phyloP scores from a whole-genome alignment of 2,888 invertebrate genomes.

The Beris morrisii region DNA sequence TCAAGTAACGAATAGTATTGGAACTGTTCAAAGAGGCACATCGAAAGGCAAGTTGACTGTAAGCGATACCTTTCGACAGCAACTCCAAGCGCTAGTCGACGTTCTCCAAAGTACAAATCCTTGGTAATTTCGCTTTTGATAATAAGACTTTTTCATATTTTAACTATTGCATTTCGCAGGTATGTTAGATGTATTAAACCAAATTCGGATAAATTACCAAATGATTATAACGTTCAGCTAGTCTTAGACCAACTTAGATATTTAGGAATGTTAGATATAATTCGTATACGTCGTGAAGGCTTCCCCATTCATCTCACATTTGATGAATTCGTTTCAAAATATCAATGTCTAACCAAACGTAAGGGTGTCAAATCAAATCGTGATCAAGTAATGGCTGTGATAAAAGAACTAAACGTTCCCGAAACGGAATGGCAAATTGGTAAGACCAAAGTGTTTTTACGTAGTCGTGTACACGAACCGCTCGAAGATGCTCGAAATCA shows the following conservation, averaged over 20 bases:
- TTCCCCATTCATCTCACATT: conserved; percentile 84
- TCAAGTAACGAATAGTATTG: conserved; percentile 53
- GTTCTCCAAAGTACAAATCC: conserved; percentile 87
- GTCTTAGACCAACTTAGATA: conserved; percentile 87
- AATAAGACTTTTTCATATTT: not conserved
- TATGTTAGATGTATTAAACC: conserved; percentile 93
- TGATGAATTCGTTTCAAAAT: conserved; percentile 73
- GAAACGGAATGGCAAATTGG: conserved; percentile 87
- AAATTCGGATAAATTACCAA: conserved; percentile 78
- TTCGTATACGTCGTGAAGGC: conserved; percentile 85
- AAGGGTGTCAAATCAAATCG: conserved; percentile 45
- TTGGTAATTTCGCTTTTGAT: conserved; percentile 66
- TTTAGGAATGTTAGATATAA: conserved; percentile 91
- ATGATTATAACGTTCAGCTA: conserved; percentile 76
- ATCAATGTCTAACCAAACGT: conserved; percentile 66
- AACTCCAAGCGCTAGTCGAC: conserved; percentile 84
- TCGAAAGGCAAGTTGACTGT: conserved; percentile 88
- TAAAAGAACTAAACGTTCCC: conserved; percentile 68
- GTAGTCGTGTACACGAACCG: conserved; percentile 78
- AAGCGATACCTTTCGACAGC: conserved; percentile 85
- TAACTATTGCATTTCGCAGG: conserved; percentile 55
- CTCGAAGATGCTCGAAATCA: conserved; percentile 77
- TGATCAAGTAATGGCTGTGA: conserved; percentile 53
- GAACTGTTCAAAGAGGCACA: conserved; percentile 75
- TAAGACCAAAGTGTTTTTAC: conserved; percentile 80